These are phyloP conservation scores for Podargus strigoides DNA, from an alignment of 2,797 vertebrate species.

Conservation along the genomic window DNA sequence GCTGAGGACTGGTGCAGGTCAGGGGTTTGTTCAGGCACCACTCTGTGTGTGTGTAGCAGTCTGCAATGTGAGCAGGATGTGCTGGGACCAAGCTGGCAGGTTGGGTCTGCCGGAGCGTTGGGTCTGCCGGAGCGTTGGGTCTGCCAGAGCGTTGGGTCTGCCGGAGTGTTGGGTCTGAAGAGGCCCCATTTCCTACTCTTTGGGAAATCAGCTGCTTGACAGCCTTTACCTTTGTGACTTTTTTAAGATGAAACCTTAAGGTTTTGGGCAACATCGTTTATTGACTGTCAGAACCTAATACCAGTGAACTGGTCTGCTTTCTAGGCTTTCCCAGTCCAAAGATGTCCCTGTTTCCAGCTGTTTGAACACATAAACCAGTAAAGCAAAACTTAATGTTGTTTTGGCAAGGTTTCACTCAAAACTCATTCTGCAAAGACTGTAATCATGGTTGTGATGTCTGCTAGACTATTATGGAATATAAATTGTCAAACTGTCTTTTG, in stretches of 20 bases:
- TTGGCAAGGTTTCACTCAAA: constrained; percentile 3
- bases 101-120: not conserved
- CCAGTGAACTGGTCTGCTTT: not conserved
- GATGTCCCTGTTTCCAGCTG: not conserved
- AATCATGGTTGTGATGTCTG: not conserved
- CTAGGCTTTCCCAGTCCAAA: not conserved
- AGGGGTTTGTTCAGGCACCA: not conserved
- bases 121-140: not conserved
- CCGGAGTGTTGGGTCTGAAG: not conserved
- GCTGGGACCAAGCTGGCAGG: not conserved
- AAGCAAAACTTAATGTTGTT: not conserved
- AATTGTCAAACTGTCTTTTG: not conserved
- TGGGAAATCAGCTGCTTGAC: not conserved
- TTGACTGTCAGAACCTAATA: not conserved
- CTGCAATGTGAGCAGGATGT: not conserved
- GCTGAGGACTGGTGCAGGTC: not conserved
- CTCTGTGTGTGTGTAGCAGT: not conserved
- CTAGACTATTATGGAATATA: not conserved
- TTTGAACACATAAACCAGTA: not conserved
- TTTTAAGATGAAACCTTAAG: not conserved
- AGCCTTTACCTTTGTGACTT: not conserved
- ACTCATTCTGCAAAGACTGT: not conserved
- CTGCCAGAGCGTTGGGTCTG: not conserved
- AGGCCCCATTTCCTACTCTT: not conserved
- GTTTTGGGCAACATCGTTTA: not conserved